phyloP scores from a whole-genome alignment of 2,888 invertebrate genomes.

The Rhagonycha fulva region DNA sequence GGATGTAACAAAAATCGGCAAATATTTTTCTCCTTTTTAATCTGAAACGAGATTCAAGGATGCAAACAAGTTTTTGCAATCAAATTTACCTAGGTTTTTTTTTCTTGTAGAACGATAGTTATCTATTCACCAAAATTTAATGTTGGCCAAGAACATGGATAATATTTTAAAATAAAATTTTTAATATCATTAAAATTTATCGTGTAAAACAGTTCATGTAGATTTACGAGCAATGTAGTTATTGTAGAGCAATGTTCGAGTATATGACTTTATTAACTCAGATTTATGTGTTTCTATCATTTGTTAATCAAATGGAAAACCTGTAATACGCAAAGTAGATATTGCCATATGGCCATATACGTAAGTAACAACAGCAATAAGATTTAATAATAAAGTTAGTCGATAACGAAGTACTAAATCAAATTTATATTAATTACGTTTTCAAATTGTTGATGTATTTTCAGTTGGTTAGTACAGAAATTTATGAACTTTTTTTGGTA shows the following conservation, averaged over 20 bases:
- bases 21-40: background rate
- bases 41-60: background rate
- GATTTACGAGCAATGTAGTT: conserved; percentile 31
- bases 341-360: conserved; percentile 21
- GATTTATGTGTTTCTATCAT: conserved; percentile 51
- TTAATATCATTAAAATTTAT: background rate
- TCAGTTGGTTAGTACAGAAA: background rate
- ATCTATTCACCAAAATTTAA: background rate
- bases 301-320: conserved; percentile 54
- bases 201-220: conserved; percentile 23
- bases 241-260: conserved; percentile 48
- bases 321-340: conserved; percentile 45
- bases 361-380: conserved; percentile 9
- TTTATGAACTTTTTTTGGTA: background rate
- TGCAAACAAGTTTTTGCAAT: background rate
- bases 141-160: background rate
- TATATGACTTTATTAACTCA: conserved; percentile 54
- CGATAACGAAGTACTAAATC: background rate
- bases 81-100: background rate
- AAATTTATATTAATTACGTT: background rate
- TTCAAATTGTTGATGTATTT: background rate
- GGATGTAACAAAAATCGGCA: background rate
- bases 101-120: background rate
- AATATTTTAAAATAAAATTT: background rate
- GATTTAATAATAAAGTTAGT: background rate